Evolutionary conservation across 2,113 vertebrate genomes (phyloP).

Genomic region (Lanius ludovicianus): DNA sequence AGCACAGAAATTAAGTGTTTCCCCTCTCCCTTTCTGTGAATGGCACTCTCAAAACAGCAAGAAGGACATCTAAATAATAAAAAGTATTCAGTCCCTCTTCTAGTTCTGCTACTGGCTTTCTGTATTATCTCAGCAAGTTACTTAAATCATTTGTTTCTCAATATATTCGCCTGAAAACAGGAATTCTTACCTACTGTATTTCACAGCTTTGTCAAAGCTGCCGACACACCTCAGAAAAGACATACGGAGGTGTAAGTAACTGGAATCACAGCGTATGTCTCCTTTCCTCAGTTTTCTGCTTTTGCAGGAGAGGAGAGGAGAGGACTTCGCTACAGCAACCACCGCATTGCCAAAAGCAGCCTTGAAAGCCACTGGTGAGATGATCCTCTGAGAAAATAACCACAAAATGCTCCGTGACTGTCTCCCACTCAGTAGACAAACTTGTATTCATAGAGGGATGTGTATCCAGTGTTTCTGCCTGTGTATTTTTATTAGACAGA

Average conservation of each 20-base stretch:
- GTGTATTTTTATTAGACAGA: not conserved
- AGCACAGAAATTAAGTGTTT: not conserved
- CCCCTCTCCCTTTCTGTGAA: not conserved
- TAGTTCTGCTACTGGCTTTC: not conserved
- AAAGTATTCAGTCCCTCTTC: not conserved
- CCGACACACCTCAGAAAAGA: not conserved
- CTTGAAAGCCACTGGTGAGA: not conserved
- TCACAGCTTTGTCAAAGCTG: not conserved
- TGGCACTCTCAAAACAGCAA: not conserved
- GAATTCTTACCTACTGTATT: not conserved
- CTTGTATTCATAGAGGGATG: not conserved
- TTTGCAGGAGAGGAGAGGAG: not conserved
- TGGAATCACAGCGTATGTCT: not conserved
- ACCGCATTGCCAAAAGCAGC: not conserved
- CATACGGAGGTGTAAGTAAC: rapidly evolving
- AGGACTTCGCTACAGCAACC: not conserved
- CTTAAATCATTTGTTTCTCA: not conserved
- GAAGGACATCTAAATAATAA: not conserved
- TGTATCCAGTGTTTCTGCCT: rapidly evolving
- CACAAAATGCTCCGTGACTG: not conserved
- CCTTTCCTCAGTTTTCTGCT: not conserved
- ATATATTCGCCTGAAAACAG: not conserved
- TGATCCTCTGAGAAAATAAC: not conserved
- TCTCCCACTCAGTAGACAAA: not conserved
- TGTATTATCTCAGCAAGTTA: not conserved